phyloP scores from a whole-genome alignment of 2,888 invertebrate genomes.

The Quadriops clusia region DNA sequence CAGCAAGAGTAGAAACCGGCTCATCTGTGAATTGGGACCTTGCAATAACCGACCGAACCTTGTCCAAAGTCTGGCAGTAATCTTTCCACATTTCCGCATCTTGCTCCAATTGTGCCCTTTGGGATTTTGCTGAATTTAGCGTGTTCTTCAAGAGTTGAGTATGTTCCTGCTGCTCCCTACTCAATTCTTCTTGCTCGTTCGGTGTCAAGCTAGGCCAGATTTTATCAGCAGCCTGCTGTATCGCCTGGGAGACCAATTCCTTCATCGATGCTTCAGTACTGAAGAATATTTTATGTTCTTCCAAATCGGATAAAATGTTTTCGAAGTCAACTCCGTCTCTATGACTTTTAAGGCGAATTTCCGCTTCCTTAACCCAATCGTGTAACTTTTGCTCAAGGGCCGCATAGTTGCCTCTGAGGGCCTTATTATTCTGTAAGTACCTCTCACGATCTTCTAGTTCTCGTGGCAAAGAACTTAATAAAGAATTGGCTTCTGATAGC shows the following conservation, averaged over 20 bases:
- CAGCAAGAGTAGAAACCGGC: conserved; percentile 65
- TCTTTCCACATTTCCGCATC: conserved; percentile 77
- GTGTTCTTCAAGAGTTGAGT: conserved; percentile 73
- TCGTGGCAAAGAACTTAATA: conserved; percentile 64
- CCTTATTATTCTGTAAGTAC: conserved; percentile 68
- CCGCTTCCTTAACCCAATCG: conserved; percentile 75
- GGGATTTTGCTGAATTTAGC: conserved; percentile 69
- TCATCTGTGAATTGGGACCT: conserved; percentile 70
- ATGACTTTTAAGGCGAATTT: conserved; percentile 60
- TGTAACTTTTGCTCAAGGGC: conserved; percentile 65
- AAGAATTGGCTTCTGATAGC: conserved; percentile 71
- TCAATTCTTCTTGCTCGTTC: conserved; percentile 72
- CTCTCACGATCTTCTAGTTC: conserved; percentile 71
- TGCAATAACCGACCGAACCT: conserved; percentile 61
- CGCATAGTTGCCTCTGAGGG: conserved; percentile 64
- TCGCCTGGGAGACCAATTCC: conserved; percentile 67
- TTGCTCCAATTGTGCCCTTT: conserved; percentile 67
- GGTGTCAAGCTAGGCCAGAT: conserved; percentile 77
- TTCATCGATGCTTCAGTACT: conserved; percentile 65
- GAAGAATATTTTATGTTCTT: conserved; percentile 81
- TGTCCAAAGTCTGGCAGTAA: conserved; percentile 66
- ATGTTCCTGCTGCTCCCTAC: conserved; percentile 68
- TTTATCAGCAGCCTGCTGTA: conserved; percentile 74
- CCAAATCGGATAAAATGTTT: conserved; percentile 68
- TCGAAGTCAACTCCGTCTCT: conserved; percentile 83